Evolutionary conservation across 1,140 invertebrate species (phyloP), one percentile per base, ranked within the genome.

Genomic region (Nilaparvata lugens): DNA sequence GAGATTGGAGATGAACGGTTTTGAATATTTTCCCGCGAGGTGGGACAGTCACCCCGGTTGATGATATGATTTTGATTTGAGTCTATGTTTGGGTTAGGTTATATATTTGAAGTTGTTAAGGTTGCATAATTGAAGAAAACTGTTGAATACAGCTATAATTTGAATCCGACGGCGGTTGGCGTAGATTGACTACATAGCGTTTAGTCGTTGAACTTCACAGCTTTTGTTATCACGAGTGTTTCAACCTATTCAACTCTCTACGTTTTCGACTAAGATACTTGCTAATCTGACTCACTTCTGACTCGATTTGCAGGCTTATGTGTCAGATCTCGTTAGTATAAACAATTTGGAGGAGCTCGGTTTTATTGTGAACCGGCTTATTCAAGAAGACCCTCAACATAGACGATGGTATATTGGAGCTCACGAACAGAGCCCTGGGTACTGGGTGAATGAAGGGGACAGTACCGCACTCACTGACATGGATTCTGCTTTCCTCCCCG

Each of bases 361-460:
- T 0, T 95, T 93, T 71, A 75, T 95, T 13, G 77, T 91, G 1
- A 79, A 87, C 62, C 83, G 90, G 66, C 74, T 97, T 5, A 81
- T 86, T 65, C 76, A 81, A 67, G 79, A 88, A 65, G 91, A 95
- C 77, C 91, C 90, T 21, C 87, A 92, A 62, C 88, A 91, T 71
- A 78, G 87, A 52, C 79, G 82, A n/a, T 96, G 92, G 89, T 94
- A 91, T 65, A 86, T 88, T 23, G 87, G 89, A 19, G 83, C 84
- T 1, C 81, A 81, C 45, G 86, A 90, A 69, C 81, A 83, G 52
- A 80, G 81, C 0, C 83, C 83, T 4, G 86, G 85, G 48, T 83
- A 82, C 61, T 95, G 91, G 90, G 73, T 84, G 0, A 95, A 95
- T 74, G 88, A 91, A 65, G 80, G 72, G n/a, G 91, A 95, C 75